phyloP scores from a whole-genome alignment of 2,797 vertebrate species.

The Anableps anableps region DNA sequence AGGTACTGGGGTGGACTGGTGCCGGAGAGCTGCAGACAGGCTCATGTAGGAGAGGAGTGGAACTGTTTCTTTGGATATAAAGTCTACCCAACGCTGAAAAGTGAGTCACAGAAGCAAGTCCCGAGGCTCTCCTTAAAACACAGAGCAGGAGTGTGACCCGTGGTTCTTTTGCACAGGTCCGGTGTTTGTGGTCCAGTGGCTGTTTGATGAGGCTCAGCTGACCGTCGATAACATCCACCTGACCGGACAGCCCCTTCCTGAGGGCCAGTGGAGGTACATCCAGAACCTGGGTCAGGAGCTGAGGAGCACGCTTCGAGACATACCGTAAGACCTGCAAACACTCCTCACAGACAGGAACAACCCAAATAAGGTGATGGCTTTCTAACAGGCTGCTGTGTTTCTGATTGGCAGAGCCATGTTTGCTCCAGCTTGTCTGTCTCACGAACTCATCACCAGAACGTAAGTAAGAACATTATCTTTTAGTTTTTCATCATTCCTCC shows the following conservation, averaged over 20 bases:
- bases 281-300: slow-evolving; percentile 91
- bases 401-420: slow-evolving; percentile 87
- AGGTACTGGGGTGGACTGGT: slow-evolving; percentile 93
- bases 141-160: not conserved
- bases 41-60: slow-evolving; percentile 92
- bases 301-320: slow-evolving; percentile 85
- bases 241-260: slow-evolving; percentile 91
- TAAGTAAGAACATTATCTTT: slow-evolving; percentile 69
- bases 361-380: not conserved
- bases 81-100: slow-evolving; percentile 90
- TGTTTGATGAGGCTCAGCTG: slow-evolving; percentile 96
- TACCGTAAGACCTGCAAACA: slow-evolving; percentile 49
- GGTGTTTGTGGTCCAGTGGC: slow-evolving; percentile 95
- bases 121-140: not conserved
- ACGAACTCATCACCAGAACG: slow-evolving; percentile 93
- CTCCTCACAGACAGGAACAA: not conserved
- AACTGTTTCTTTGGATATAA: slow-evolving; percentile 97
- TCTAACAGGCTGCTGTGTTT: slow-evolving; percentile 18
- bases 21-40: slow-evolving; percentile 89
- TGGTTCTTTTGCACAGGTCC: slow-evolving; percentile 79
- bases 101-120: slow-evolving; percentile 76
- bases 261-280: slow-evolving; percentile 95
- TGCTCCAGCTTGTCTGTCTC: slow-evolving; percentile 92
- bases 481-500: not conserved
- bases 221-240: slow-evolving; percentile 91